Base-by-base conservation (phyloP, 2,888 invertebrate species). In the Dicycla oo region DNA sequence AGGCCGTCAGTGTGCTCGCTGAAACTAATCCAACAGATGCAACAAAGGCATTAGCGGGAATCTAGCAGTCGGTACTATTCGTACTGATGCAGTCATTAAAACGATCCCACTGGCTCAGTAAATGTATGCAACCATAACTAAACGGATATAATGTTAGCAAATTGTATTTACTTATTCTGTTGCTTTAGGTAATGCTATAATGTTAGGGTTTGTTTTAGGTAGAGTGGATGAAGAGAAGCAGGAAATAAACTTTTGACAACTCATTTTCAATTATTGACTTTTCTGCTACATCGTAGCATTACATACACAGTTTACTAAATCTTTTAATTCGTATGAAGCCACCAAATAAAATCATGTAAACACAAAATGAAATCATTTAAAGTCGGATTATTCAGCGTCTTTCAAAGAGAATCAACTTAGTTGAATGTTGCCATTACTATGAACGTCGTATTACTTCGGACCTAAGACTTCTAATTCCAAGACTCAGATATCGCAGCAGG, bases 111-210 rank as follows among this genome's bases (percentile, higher is more conserved):
- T 69, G 26, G 49, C 20, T 15, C 63, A 60, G 43, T 30, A 56
- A 78, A 64, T 26, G 34, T 49, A 53, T 18, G 18, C 20, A 70
- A 53, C 51, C 62, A 40, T 40, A 70, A 58, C 57, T 53, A 70
- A 58, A 58, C 30, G 70, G 38, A 53, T 38, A 56, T 26, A 70
- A 30, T 40, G 47, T 40, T 43, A 23, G 54, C 18, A 54, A 70
- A 54, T n/a, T 54, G 47, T 53, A 56, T 77, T 61, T 51, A 62
- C 61, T 26, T 57, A 62, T 51, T 45, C 26, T 69, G 8, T 69
- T 23, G 53, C 15, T 56, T 54, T 61, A 49, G 34, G 49, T 15
- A 15, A 38, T 38, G 43, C 30, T 62, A 15, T 34, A 62, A 20
- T 34, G 38, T 45, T 51, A 45, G 34, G 2, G 68, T 47, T 60